Percentiles rank a stretch among this genome's conserved stretches.
These are phyloP conservation scores for Psittacula cyanocephala DNA, from an alignment of 2,113 vertebrate species.

Conservation along the genomic window DNA sequence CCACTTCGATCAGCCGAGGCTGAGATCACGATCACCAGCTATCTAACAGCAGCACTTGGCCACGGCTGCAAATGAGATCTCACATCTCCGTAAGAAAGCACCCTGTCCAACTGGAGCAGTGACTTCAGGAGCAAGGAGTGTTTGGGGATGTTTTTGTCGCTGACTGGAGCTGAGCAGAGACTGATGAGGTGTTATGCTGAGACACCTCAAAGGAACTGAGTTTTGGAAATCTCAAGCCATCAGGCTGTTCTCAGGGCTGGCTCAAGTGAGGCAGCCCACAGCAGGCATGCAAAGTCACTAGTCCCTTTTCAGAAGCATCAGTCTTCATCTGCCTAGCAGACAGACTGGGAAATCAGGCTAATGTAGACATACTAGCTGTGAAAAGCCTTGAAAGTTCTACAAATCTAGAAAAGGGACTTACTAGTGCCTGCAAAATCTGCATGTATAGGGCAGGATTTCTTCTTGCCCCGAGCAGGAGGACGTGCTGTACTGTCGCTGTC, in stretches of 20 bases:
- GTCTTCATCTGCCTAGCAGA: constrained; percentile 5
- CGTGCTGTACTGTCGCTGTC: neutral
- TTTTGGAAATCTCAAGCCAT: constrained; percentile 51
- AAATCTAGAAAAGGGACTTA: constrained; percentile 20
- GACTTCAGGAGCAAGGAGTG: neutral
- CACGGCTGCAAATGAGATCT: neutral
- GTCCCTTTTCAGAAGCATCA: constrained; percentile 29
- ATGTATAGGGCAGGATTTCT: constrained; percentile 8
- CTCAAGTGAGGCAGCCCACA: neutral
- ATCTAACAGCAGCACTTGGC: neutral
- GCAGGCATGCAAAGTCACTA: constrained; percentile 18
- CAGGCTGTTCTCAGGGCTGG: constrained; percentile 4
- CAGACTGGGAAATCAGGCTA: constrained; percentile 24
- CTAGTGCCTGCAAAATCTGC: constrained; percentile 12
- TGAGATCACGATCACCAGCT: neutral
- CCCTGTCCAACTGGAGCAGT: neutral
- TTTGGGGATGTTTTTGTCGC: neutral
- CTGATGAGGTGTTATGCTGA: constrained; percentile 30
- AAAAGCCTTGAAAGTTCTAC: constrained; percentile 45
- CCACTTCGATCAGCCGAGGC: neutral
- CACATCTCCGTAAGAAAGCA: neutral
- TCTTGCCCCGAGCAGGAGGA: neutral
- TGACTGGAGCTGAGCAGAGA: neutral
- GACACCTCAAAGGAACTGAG: constrained; percentile 17
- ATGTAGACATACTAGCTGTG: constrained; percentile 60